These are phyloP conservation scores for Melanogrammus aeglefinus DNA, from an alignment of 2,797 vertebrate species.

Conservation along the genomic window DNA sequence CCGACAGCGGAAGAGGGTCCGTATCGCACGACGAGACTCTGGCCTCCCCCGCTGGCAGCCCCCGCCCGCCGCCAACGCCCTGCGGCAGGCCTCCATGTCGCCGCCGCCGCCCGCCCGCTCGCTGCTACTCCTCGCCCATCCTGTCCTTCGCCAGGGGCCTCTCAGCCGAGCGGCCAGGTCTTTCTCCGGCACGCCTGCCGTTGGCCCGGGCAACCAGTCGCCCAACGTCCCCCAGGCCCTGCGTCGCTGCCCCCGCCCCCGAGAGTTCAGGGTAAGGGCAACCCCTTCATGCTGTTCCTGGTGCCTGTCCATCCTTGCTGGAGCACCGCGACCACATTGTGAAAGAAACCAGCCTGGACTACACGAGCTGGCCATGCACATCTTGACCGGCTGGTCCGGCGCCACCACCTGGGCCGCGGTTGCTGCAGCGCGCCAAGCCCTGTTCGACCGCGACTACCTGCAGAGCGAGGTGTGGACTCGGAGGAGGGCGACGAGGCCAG, in stretches of 20 bases:
- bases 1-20: slow-evolving; percentile 32
- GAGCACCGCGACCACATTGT: slow-evolving; percentile 92
- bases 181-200: slow-evolving; percentile 52
- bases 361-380: slow-evolving; percentile 95
- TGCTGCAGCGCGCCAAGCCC: slow-evolving; percentile 86
- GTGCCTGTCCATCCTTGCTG: slow-evolving; percentile 91
- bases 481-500: slow-evolving; percentile 89
- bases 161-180: slow-evolving; percentile 46
- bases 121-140: slow-evolving; percentile 62
- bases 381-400: slow-evolving; percentile 90
- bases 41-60: slow-evolving; percentile 44
- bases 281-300: slow-evolving; percentile 93
- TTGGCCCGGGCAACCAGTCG: slow-evolving; percentile 66
- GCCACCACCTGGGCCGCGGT: slow-evolving; percentile 84
- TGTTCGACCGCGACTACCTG: slow-evolving; percentile 91
- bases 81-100: slow-evolving; percentile 42
- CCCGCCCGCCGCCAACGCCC: slow-evolving; percentile 43
- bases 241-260: slow-evolving; percentile 86
- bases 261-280: slow-evolving; percentile 90
- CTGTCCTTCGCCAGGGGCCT: slow-evolving; percentile 68
- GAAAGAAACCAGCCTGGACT: slow-evolving; percentile 85
- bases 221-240: slow-evolving; percentile 73
- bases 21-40: slow-evolving; percentile 53
- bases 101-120: slow-evolving; percentile 51
- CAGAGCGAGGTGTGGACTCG: slow-evolving; percentile 90